Evolutionary conservation across 2,888 invertebrate genomes (phyloP), one percentile per base, ranked within the genome.

Genomic region (Allygus modestus): DNA sequence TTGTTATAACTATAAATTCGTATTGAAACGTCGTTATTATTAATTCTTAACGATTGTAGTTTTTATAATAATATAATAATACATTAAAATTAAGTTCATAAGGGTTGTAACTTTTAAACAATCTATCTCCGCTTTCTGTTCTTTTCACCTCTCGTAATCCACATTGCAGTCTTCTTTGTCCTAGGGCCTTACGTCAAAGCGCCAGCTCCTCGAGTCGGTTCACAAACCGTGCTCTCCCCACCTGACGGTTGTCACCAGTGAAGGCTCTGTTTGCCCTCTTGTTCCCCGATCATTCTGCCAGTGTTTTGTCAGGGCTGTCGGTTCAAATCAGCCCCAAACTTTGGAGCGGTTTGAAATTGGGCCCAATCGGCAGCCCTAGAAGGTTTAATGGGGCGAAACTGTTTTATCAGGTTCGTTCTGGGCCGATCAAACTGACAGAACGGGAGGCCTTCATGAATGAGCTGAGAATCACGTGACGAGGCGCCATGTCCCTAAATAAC

Each of bases 261-360:
- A 58, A 2, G 23, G 23, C 26, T 65, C 28, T 12, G 26, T 17
- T 58, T 23, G 28, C 26, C n/a, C 65, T 17, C 65, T 65, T 31
- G 65, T 65, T 58, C 28, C 12, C 65, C 4, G 65, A 26, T 65
- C 26, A 11, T 65, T 65, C 28, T 31, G 20, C 9, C 28, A 15
- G 28, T 65, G 65, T 65, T 65, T 65, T 65, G 65, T 65, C 65
- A 65, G 26, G 28, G 7, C 65, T 54, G 65, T 65, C 65, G 65
- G 65, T 15, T 28, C 65, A 31, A 5, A 65, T 65, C 65, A 28
- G 65, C 65, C 65, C 11, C 28, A 15, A 65, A 15, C 65, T 20
- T 58, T 20, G 23, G 2, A 26, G 17, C 1, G 7, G 26, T 23
- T 58, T 11, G 17, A 65, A 65, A 65, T 65, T 65, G 65, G 65